These are phyloP conservation scores for Dicerorhinus sumatrensis DNA, from an alignment of 2,113 vertebrate species.

Conservation along the genomic window DNA sequence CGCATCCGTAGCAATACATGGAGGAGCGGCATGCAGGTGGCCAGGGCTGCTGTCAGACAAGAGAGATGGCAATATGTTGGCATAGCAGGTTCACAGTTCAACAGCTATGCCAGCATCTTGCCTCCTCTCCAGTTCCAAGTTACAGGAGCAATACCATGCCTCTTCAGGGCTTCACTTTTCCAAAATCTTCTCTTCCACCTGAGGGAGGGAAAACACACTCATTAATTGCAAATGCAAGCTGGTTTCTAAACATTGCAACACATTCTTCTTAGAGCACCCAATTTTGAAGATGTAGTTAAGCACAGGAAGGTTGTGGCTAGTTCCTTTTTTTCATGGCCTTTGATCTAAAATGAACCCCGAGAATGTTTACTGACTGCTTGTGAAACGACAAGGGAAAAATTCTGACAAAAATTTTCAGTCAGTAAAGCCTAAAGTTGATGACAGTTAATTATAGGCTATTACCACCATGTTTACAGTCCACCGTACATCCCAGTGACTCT, in stretches of 20 bases:
- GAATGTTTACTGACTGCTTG: slow-evolving; percentile 41
- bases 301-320: slow-evolving; percentile 30
- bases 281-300: slow-evolving; percentile 8
- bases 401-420: slow-evolving; percentile 45
- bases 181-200: slow-evolving; percentile 69
- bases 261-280: background rate
- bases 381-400: background rate
- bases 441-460: slow-evolving; percentile 56
- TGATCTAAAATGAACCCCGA: slow-evolving; percentile 52
- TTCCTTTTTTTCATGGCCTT: background rate
- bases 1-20: background rate
- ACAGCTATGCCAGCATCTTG: slow-evolving; percentile 94
- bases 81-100: slow-evolving; percentile 90
- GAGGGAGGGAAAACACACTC: slow-evolving; percentile 69
- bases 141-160: slow-evolving; percentile 19
- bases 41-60: slow-evolving; percentile 84
- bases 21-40: background rate
- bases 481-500: background rate
- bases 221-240: slow-evolving; percentile 64
- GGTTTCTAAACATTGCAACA: slow-evolving; percentile 17
- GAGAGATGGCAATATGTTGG: slow-evolving; percentile 91
- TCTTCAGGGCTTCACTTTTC: slow-evolving; percentile 30
- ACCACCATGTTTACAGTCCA: slow-evolving; percentile 6
- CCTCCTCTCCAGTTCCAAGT: slow-evolving; percentile 88
- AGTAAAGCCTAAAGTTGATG: slow-evolving; percentile 50